Conservation (phyloP, 2,888 invertebrate genomes). For the Nomada flava region DNA sequence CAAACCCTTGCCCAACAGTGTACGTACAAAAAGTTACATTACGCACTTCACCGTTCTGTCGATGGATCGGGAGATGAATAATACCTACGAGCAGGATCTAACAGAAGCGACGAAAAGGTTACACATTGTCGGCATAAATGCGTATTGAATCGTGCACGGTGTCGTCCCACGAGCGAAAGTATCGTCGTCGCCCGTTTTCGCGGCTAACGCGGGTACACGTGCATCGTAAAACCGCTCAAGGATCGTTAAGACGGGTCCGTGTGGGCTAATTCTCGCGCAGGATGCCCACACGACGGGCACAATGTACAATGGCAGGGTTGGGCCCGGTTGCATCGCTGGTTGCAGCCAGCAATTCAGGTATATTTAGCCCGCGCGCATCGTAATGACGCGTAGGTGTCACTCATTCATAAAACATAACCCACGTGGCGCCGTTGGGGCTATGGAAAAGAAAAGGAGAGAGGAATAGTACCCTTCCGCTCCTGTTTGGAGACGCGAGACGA, state of each 20-base stretch:
- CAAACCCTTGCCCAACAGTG: too few relatives aligned
- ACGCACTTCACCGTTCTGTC: neutral
- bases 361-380: slow-evolving; percentile 71
- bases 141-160: neutral
- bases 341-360: slow-evolving; percentile 58
- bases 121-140: slow-evolving; percentile 10
- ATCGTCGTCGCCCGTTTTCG: slow-evolving; percentile 45
- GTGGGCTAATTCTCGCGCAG: slow-evolving; percentile 62
- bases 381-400: slow-evolving; percentile 78
- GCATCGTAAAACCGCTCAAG: slow-evolving; percentile 36
- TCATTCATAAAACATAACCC: slow-evolving; percentile 81
- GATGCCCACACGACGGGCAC: slow-evolving; percentile 62
- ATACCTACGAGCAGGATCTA: slow-evolving; percentile 33
- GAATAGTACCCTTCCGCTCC: neutral
- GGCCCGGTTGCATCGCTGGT: slow-evolving; percentile 68
- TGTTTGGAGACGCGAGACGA: slow-evolving; percentile 10
- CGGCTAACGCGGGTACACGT: slow-evolving; percentile 18
- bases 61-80: slow-evolving; percentile 19
- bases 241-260: slow-evolving; percentile 60
- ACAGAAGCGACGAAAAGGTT: slow-evolving; percentile 53
- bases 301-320: slow-evolving; percentile 74
- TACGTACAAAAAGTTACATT: neutral
- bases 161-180: slow-evolving; percentile 62
- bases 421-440: slow-evolving; percentile 72
- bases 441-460: neutral